Evolutionary conservation across 2,113 vertebrate species (phyloP).

Genomic region (Calypte anna): DNA sequence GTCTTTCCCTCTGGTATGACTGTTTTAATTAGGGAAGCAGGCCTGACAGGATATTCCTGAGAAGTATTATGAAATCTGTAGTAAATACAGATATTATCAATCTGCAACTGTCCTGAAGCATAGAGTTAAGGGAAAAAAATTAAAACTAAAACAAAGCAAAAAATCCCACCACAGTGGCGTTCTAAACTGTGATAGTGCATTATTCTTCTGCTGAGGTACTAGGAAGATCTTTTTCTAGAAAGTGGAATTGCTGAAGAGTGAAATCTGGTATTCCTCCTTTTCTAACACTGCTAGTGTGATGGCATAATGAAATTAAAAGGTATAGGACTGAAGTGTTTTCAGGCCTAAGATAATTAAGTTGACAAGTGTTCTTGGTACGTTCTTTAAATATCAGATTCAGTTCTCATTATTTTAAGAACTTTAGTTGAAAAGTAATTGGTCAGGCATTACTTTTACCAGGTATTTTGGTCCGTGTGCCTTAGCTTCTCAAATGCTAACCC

Average conservation of each 20-base stretch:
- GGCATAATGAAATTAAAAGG: not conserved
- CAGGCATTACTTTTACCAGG: not conserved
- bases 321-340: not conserved
- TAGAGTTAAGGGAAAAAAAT: not conserved
- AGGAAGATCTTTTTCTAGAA: not conserved
- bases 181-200: not conserved
- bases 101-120: not conserved
- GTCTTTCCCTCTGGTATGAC: not conserved
- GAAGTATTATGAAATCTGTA: not conserved
- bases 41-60: not conserved
- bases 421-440: not conserved
- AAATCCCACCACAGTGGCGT: not conserved
- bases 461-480: not conserved
- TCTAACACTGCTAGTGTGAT: not conserved
- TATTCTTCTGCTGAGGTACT: not conserved
- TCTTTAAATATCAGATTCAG: conserved; percentile 33
- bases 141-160: not conserved
- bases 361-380: conserved; percentile 35
- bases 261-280: not conserved
- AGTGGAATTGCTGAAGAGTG: not conserved
- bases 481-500: not conserved
- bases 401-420: conserved; percentile 30
- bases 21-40: not conserved
- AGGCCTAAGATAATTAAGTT: conserved; percentile 29
- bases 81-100: not conserved